These are phyloP conservation scores for Glossosoma conforme DNA, from an alignment of 1,140 invertebrate species.

Conservation along the genomic window DNA sequence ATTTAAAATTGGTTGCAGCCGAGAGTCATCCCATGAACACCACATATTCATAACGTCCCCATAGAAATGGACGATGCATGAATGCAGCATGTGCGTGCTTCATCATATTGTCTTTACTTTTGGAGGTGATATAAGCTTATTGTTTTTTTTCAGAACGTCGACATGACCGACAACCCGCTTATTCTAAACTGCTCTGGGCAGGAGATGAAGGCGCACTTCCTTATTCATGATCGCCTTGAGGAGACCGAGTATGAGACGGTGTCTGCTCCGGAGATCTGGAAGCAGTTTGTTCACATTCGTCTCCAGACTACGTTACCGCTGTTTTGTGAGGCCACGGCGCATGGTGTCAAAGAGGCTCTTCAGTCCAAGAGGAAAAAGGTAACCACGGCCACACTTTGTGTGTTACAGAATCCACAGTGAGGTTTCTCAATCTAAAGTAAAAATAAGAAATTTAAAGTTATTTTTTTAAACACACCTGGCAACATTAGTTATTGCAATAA, in stretches of 20 bases:
- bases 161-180: conserved; percentile 72
- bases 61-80: no score
- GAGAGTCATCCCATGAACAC: no score
- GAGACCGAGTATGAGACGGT: conserved; percentile 58
- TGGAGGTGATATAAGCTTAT: not conserved
- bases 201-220: conserved; percentile 58
- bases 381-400: conserved; percentile 22
- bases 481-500: no score
- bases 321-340: conserved; percentile 49
- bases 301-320: conserved; percentile 52
- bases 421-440: no score
- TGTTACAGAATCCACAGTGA: not conserved
- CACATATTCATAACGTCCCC: no score
- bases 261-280: conserved; percentile 55
- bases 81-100: no score
- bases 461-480: no score
- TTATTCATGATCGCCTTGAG: conserved; percentile 67
- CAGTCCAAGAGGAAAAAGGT: conserved; percentile 54
- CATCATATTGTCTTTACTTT: not conserved
- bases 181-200: conserved; percentile 56
- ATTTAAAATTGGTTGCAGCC: no score
- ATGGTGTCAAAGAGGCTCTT: conserved; percentile 52
- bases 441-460: no score
- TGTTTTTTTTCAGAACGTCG: conserved; percentile 53
- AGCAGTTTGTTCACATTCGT: conserved; percentile 63